Percentiles rank a stretch among this genome's conserved stretches.
Conservation (phyloP, 1,140 invertebrate species). For the Heliconius melpomene region DNA sequence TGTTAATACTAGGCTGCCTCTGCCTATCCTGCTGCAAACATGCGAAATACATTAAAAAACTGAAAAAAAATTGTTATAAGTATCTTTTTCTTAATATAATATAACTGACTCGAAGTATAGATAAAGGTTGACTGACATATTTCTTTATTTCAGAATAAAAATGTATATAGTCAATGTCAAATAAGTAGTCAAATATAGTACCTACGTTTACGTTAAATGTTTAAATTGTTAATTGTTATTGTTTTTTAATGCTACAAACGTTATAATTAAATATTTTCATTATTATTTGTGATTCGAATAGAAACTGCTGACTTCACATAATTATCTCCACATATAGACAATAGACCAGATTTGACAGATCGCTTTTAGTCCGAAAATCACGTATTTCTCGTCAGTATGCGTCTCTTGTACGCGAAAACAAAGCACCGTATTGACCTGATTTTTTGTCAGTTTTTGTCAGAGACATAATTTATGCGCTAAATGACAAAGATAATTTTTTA, state of each 20-base stretch:
- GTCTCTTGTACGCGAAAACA: neutral
- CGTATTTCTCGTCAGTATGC: neutral
- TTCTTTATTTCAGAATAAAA: too few species aligned
- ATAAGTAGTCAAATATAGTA: too few species aligned
- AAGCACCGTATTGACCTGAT: conserved; percentile 10
- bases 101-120: neutral
- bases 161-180: too few species aligned
- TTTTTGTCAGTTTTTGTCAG: neutral
- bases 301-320: neutral
- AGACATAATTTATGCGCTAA: neutral
- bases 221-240: neutral
- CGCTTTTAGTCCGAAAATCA: neutral
- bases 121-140: too few species aligned
- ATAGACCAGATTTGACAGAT: neutral
- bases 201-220: too few species aligned
- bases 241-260: neutral
- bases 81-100: neutral
- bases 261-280: neutral
- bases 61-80: too few species aligned
- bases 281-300: neutral
- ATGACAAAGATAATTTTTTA: neutral
- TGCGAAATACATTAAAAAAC: too few species aligned
- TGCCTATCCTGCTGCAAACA: too few species aligned
- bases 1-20: too few species aligned
- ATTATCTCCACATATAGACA: neutral